Evolutionary conservation across 2,113 vertebrate species (phyloP).

Genomic region (Tonatia bakeri): DNA sequence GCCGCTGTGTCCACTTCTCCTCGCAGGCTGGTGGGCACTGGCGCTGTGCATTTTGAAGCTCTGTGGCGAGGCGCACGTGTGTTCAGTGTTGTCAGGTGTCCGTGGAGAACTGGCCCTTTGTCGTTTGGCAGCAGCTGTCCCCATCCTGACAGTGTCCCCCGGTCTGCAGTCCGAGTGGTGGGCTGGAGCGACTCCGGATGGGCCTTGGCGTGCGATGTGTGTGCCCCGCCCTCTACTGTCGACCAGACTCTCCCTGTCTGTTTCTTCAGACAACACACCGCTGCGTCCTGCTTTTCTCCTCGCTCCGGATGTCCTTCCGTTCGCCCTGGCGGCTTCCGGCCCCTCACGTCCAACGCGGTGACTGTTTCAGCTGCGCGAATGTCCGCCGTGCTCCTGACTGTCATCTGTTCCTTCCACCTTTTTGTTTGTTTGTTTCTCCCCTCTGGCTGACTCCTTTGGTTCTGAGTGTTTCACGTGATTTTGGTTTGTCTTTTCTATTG

Average conservation of each 20-base stretch:
- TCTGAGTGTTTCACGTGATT: neutral
- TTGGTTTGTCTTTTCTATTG: neutral
- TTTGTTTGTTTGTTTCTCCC: neutral
- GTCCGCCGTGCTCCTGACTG: neutral
- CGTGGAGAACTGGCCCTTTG: neutral
- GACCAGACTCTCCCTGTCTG: neutral
- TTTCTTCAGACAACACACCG: neutral
- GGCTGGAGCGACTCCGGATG: neutral
- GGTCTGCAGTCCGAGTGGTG: neutral
- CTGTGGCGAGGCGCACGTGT: rapidly evolving
- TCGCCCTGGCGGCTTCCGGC: neutral
- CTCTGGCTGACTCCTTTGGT: neutral
- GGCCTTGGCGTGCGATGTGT: neutral
- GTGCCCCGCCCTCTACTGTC: neutral
- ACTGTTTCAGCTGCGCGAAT: neutral
- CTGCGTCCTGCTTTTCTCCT: neutral
- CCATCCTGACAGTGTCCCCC: neutral
- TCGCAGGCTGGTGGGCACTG: neutral
- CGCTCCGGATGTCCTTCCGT: no score
- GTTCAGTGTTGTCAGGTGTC: neutral
- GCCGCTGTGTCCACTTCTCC: neutral
- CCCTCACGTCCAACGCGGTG: neutral
- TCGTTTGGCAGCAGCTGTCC: neutral
- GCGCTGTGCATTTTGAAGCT: no score
- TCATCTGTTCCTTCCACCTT: neutral